Conservation (phyloP, 1,140 invertebrate species). For the Bombus confusus region DNA sequence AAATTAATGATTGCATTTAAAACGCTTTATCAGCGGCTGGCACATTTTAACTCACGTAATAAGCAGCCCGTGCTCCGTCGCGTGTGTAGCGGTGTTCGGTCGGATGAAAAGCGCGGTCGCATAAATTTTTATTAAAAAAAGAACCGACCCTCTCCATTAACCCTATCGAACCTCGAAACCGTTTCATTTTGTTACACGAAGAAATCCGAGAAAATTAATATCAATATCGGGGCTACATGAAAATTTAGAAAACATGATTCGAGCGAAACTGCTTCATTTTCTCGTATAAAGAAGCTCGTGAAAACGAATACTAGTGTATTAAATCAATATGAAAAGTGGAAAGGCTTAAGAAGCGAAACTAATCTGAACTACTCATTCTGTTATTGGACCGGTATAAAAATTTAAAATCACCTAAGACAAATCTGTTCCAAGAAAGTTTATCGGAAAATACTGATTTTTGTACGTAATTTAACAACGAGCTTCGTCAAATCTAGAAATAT, state of each 20-base stretch:
- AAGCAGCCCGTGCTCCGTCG: slow-evolving; percentile 35
- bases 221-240: background rate
- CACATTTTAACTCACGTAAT: slow-evolving; percentile 62
- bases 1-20: slow-evolving; percentile 73
- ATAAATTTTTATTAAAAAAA: slow-evolving; percentile 43
- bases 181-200: background rate
- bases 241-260: background rate
- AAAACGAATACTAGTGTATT: no score
- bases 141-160: background rate
- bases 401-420: no score
- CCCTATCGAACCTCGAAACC: background rate
- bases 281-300: no score
- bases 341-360: no score
- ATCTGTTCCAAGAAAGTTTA: no score
- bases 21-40: slow-evolving; percentile 67
- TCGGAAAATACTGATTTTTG: no score
- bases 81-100: slow-evolving; percentile 6
- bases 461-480: no score
- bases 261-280: no score
- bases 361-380: no score
- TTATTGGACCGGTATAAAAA: no score
- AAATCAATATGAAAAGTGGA: no score
- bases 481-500: no score
- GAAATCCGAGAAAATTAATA: background rate
- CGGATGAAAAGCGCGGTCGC: slow-evolving; percentile 32